Conservation (phyloP, 2,113 vertebrate genomes). For the Furnarius figulus region DNA sequence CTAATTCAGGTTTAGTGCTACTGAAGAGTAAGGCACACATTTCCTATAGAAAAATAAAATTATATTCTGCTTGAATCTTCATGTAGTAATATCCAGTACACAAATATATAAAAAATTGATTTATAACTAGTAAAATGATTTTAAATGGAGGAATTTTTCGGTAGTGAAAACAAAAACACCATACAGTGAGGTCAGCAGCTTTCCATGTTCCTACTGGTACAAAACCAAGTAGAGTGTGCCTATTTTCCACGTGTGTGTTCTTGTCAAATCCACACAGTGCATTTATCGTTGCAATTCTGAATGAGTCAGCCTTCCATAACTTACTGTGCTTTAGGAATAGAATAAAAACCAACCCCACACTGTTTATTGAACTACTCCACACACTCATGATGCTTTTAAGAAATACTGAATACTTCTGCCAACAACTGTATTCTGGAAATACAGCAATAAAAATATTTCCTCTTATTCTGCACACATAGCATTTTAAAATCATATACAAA, state of each 20-base stretch:
- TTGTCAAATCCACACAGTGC: neutral
- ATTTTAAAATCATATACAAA: conserved; percentile 34
- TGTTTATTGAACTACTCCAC: neutral
- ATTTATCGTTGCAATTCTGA: neutral
- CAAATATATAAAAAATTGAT: neutral
- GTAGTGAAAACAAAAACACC: neutral
- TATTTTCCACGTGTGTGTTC: neutral
- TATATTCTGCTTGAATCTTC: neutral
- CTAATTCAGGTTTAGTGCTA: neutral
- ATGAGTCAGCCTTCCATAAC: neutral
- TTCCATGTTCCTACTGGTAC: neutral
- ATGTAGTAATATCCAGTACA: neutral
- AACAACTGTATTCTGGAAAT: neutral
- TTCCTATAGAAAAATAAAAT: neutral
- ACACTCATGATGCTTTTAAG: neutral
- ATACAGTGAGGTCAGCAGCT: neutral
- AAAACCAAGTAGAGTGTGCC: neutral
- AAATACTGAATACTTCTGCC: conserved; percentile 2
- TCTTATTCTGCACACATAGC: conserved; percentile 13
- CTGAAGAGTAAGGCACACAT: neutral
- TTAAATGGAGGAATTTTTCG: neutral
- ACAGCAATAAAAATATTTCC: conserved; percentile 38
- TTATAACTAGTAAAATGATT: neutral
- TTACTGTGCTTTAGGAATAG: conserved; percentile 26
- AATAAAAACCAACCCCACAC: neutral